Base-by-base conservation (phyloP, 2,113 vertebrate species). In the Nibea coibor region DNA sequence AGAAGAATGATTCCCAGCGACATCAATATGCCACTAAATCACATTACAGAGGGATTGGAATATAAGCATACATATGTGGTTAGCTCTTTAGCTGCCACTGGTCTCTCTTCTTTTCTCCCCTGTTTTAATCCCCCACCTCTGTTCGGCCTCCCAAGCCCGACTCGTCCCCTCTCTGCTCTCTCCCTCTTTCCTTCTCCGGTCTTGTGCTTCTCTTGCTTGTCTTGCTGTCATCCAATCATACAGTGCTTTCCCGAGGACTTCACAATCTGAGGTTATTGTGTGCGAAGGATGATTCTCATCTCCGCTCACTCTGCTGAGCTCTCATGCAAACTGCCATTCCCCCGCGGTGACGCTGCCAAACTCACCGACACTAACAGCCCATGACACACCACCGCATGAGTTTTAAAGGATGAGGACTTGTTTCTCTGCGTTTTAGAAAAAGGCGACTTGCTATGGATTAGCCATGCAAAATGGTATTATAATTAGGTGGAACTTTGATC, bases 21-120 rank as follows among this genome's bases (percentile, higher is more conserved):
- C 85, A 82, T 81, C 83, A 88, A 87, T 84, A 80, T 79, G 86
- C 67, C 80, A 39, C 61, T 74, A 87, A 92, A 92, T 93, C 86
- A 88, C 73, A 90, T 92, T 89, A 83, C 72, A 69, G 74, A 81
- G 31, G 77, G 61, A 83, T 70, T 85, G 64, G 61, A 76, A 79
- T 85, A 59, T 84, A 91, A 92, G 81, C 72, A 71, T 68, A 86
- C 67, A 86, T 76, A 68, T 50, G 56, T 17, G 43, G 66, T 51
- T 74, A 75, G 42, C 54, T 75, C 56, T 89, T 78, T 62, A 78
- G 78, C 71, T 73, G 48, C 79, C 77, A 64, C 17, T 58, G 43
- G 68, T 81, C 51, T 62, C 42, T 68, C 47, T 65, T 50, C 20
- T 28, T 35, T 42, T 43, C 17, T 77, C 47, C 48, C 11, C 17